These are phyloP conservation scores for Torymus auratus DNA, from an alignment of 2,888 invertebrate genomes.

Conservation along the genomic window DNA sequence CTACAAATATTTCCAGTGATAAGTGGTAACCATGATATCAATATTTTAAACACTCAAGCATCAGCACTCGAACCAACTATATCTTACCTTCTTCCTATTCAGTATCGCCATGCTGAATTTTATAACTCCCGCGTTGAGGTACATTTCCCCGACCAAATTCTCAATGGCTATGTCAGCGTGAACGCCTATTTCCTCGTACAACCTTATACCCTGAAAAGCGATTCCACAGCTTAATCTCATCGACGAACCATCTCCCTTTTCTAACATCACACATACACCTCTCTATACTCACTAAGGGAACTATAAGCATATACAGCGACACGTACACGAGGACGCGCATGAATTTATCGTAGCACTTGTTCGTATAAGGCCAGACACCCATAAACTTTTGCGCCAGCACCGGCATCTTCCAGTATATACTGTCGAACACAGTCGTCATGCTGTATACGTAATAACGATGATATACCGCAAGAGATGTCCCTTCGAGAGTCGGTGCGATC, in stretches of 20 bases:
- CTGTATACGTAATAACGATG: not conserved
- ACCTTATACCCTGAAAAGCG: constrained; percentile 16
- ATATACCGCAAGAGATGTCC: too few relatives aligned
- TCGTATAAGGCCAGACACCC: constrained; percentile 33
- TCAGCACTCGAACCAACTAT: too few relatives aligned
- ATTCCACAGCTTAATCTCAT: not conserved
- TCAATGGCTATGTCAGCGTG: constrained; percentile 20
- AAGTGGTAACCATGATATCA: too few relatives aligned
- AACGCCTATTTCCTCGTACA: constrained; percentile 7
- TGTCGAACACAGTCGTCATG: constrained; percentile 3
- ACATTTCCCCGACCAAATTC: constrained; percentile 21
- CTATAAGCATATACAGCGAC: not conserved
- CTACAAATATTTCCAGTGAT: not conserved
- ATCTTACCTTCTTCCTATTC: constrained; percentile 15
- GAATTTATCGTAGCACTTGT: not conserved
- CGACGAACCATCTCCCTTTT: too few relatives aligned
- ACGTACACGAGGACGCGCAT: constrained; percentile 6
- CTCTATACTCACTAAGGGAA: constrained; percentile 27
- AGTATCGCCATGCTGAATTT: constrained; percentile 24
- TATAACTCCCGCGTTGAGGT: not conserved
- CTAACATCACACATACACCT: too few relatives aligned
- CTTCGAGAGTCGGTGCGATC: too few relatives aligned
- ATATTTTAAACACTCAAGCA: too few relatives aligned
- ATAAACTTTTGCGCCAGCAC: constrained; percentile 28
- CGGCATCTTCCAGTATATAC: constrained; percentile 23